A percentile compares a stretch with the other conserved stretches of the same genome.
Conservation (phyloP, 2,888 invertebrate species). For the Scaptomyza flava region DNA sequence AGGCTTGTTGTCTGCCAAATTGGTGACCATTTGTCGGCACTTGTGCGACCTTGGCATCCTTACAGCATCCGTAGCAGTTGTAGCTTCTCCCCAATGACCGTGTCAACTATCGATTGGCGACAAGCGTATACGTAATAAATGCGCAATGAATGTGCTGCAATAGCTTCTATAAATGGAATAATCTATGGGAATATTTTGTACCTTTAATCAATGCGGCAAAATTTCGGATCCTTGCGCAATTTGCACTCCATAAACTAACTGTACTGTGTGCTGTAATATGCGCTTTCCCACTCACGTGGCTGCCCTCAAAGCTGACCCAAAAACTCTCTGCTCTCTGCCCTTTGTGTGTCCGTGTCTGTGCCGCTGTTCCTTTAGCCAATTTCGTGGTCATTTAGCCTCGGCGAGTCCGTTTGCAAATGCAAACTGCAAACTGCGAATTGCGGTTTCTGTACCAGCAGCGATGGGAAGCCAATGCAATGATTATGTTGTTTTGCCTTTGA, state of each 20-base stretch:
- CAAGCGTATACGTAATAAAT: conserved; percentile 56
- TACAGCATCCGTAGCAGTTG: conserved; percentile 10
- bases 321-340: conserved; percentile 1
- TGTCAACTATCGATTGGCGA: conserved; percentile 65
- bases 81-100: conserved; percentile 22
- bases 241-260: conserved; percentile 3
- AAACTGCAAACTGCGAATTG: conserved; percentile 30
- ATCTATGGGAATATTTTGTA: neutral
- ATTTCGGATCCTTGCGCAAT: neutral
- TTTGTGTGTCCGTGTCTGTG: neutral
- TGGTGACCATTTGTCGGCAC: conserved; percentile 57
- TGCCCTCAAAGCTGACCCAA: conserved; percentile 15
- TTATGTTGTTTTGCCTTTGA: conserved; percentile 67
- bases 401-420: conserved; percentile 27
- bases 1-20: conserved; percentile 52
- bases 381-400: conserved; percentile 69
- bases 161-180: neutral
- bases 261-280: neutral
- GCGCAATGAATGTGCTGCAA: conserved; percentile 2
- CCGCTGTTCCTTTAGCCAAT: conserved; percentile 44
- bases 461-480: conserved; percentile 40
- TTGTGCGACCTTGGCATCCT: conserved; percentile 38
- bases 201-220: conserved; percentile 27
- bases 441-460: conserved; percentile 16
- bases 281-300: conserved; percentile 10